Percentiles rank a stretch among this genome's conserved stretches.
Conservation (phyloP, 1,140 invertebrate species). For the Paraescarpia echinospica region DNA sequence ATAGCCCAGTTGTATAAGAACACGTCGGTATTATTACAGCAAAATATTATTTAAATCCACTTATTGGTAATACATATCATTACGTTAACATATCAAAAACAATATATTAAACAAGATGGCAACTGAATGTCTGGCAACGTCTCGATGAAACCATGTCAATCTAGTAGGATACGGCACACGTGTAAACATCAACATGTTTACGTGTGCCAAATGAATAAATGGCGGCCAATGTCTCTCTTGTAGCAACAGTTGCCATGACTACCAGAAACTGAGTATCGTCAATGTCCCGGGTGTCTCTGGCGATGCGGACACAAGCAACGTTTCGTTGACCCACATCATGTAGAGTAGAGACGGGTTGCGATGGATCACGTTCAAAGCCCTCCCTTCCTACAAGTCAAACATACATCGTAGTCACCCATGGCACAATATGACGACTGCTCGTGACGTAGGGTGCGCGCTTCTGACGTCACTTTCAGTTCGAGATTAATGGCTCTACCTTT, state of each 20-base stretch:
- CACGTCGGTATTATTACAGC: not conserved
- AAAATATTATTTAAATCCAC: not conserved
- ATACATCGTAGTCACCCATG: not conserved
- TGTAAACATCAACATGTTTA: not conserved
- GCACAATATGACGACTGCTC: not conserved
- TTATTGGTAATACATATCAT: not conserved
- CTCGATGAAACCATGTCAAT: not conserved
- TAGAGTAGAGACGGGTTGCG: constrained; percentile 50
- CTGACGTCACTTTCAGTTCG: not conserved
- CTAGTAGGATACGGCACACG: not conserved
- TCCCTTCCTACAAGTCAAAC: constrained; percentile 36
- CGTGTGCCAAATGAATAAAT: not conserved
- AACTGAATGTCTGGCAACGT: no score
- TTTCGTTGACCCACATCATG: constrained; percentile 50
- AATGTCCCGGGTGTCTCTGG: constrained; percentile 50
- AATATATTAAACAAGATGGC: not conserved
- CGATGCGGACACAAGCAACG: constrained; percentile 52
- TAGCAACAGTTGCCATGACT: constrained; percentile 7
- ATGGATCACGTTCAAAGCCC: constrained; percentile 44
- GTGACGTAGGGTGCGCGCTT: no score
- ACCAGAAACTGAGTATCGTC: constrained; percentile 53
- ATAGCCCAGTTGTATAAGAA: not conserved
- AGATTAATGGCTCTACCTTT: not conserved
- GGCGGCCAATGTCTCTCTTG: not conserved
- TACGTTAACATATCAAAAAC: not conserved